Percentiles rank a stretch among this genome's conserved stretches.
Evolutionary conservation across 2,888 invertebrate species (phyloP).

Genomic region (Agrotis clavis): DNA sequence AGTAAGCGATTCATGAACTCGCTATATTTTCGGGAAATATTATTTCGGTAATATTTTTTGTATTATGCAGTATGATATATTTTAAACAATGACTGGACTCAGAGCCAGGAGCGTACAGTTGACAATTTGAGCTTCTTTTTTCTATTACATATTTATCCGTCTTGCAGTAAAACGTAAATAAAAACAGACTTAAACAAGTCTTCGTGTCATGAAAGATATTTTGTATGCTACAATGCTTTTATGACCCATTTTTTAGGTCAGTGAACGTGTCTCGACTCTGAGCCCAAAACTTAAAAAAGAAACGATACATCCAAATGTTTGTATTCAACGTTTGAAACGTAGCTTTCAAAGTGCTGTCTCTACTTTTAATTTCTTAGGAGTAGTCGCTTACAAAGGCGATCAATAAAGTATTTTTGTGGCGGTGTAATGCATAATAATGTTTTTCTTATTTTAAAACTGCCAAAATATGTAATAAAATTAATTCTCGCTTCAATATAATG

Average conservation of each 20-base stretch:
- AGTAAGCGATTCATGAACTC: conserved; percentile 69
- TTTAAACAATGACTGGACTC: conserved; percentile 48
- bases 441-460: conserved; percentile 66
- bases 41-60: conserved; percentile 47
- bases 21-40: conserved; percentile 59
- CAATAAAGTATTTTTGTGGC: conserved; percentile 68
- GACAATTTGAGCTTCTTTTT: conserved; percentile 22
- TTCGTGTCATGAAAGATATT: conserved; percentile 23
- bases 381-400: conserved; percentile 65
- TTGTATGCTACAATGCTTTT: conserved; percentile 30
- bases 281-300: conserved; percentile 36
- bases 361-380: conserved; percentile 66
- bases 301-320: conserved; percentile 40
- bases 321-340: conserved; percentile 51
- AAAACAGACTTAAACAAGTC: conserved; percentile 19
- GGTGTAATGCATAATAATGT: conserved; percentile 74
- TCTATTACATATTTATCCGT: not conserved
- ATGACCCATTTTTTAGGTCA: conserved; percentile 39
- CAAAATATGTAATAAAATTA: conserved; percentile 65
- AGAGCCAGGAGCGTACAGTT: conserved; percentile 32
- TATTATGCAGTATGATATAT: conserved; percentile 51
- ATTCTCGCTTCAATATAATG: conserved; percentile 64
- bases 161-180: conserved; percentile 10
- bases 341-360: conserved; percentile 54
- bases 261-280: conserved; percentile 34